Conservation (phyloP, 2,888 invertebrate species). For the Melanostoma scalare region DNA sequence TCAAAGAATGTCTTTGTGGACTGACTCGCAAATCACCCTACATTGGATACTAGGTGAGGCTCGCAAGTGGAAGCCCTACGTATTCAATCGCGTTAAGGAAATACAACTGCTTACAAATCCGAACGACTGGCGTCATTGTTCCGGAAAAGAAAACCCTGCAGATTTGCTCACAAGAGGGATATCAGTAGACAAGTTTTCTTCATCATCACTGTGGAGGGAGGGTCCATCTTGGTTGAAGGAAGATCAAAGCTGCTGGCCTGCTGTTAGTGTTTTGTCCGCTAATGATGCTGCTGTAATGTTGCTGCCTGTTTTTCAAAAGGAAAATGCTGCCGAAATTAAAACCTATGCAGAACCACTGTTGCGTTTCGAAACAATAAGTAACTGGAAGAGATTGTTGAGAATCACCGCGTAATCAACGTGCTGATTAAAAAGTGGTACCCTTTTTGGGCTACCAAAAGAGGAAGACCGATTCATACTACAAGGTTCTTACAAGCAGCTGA, state of each 20-base stretch:
- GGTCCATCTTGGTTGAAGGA: conserved; percentile 17
- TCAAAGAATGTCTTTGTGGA: conserved; percentile 10
- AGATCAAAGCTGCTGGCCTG: neutral
- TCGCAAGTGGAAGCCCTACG: conserved; percentile 8
- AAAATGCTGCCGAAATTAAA: neutral
- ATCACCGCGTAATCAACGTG: neutral
- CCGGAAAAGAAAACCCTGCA: conserved; percentile 14
- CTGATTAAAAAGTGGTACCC: conserved; percentile 5
- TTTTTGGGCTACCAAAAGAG: neutral
- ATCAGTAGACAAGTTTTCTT: neutral
- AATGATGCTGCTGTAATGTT: neutral
- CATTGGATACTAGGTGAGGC: conserved; percentile 22
- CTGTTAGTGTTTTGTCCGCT: too few species aligned
- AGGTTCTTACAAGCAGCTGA: conserved; percentile 16
- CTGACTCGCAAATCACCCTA: conserved; percentile 16
- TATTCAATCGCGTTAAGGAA: conserved; percentile 11
- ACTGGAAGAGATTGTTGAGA: conserved; percentile 4
- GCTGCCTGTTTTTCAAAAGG: conserved; percentile 11
- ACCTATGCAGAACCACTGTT: neutral
- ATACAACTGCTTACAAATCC: conserved; percentile 14
- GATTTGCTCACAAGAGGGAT: conserved; percentile 20
- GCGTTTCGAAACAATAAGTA: neutral
- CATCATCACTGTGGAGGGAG: conserved; percentile 8
- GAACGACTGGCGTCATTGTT: conserved; percentile 3
- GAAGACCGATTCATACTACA: neutral